Percentiles rank a stretch among this genome's conserved stretches.
These are phyloP conservation scores for Ellobius talpinus DNA, from an alignment of 2,113 vertebrate species.

Conservation along the genomic window DNA sequence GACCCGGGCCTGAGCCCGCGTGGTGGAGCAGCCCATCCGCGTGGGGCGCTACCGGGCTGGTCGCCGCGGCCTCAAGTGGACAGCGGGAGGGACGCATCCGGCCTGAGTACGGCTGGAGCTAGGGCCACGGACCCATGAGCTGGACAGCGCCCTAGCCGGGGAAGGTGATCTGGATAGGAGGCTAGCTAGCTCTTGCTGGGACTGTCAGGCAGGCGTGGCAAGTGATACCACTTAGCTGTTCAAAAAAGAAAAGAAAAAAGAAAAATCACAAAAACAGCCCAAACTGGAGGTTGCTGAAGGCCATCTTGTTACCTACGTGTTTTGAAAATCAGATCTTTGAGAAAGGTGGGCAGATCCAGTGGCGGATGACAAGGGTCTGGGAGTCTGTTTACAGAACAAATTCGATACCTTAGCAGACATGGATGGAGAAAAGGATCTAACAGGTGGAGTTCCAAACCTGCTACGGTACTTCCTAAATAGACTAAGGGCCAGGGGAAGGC, in stretches of 20 bases:
- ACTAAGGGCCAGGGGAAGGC: neutral
- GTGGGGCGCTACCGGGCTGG: neutral
- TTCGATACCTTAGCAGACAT: neutral
- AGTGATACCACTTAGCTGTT: neutral
- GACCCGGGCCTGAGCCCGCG: neutral
- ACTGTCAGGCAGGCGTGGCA: neutral
- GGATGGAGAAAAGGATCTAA: neutral
- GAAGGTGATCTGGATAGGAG: neutral
- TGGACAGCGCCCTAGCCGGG: neutral
- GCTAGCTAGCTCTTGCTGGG: neutral
- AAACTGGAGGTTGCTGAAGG: neutral
- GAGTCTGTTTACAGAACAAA: neutral
- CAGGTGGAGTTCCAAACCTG: neutral
- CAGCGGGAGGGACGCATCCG: neutral
- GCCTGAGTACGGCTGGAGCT: neutral
- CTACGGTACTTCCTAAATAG: neutral
- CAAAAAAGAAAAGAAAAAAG: neutral
- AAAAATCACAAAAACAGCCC: neutral
- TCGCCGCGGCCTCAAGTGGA: neutral
- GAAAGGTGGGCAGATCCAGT: no score
- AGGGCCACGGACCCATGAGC: neutral
- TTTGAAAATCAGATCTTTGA: neutral
- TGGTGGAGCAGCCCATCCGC: neutral
- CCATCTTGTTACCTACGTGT: neutral
- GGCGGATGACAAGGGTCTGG: neutral